phyloP scores from a whole-genome alignment of 2,888 invertebrate genomes.

The Cerastis leucographa region DNA sequence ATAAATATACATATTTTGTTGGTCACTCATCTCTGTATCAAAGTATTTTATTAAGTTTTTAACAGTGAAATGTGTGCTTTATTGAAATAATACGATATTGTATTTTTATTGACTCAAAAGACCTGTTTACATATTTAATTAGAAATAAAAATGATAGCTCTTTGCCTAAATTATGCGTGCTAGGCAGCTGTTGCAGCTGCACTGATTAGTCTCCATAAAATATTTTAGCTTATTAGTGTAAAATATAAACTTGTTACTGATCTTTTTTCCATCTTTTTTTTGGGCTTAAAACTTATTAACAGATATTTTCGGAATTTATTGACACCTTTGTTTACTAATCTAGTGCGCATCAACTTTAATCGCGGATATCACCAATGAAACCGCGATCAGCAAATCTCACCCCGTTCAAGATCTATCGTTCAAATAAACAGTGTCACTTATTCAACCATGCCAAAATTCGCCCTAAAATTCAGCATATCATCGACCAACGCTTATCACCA shows the following conservation, averaged over 20 bases:
- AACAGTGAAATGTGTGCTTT: slow-evolving; percentile 27
- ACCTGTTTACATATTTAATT: slow-evolving; percentile 8
- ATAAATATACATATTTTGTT: slow-evolving; percentile 62
- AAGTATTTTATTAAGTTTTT: slow-evolving; percentile 35
- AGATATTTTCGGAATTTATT: neutral
- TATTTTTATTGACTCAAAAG: slow-evolving; percentile 17
- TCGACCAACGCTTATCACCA: slow-evolving; percentile 19
- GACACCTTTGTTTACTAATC: neutral
- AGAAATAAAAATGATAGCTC: slow-evolving; percentile 5
- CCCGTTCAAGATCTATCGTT: neutral
- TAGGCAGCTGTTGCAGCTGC: slow-evolving; percentile 14
- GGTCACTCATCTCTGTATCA: slow-evolving; percentile 49
- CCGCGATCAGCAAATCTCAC: neutral
- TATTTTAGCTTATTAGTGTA: slow-evolving; percentile 4
- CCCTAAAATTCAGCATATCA: neutral
- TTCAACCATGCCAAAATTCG: neutral
- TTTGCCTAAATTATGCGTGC: slow-evolving; percentile 8
- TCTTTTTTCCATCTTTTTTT: neutral
- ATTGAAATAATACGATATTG: slow-evolving; percentile 12
- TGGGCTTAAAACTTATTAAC: neutral
- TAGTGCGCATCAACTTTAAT: neutral
- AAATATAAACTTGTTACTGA: neutral
- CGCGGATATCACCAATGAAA: neutral
- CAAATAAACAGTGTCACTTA: too few relatives aligned
- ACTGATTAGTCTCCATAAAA: slow-evolving; percentile 4